These are phyloP conservation scores for Chironomus striatipennis DNA, from an alignment of 1,140 invertebrate genomes.

Conservation along the genomic window DNA sequence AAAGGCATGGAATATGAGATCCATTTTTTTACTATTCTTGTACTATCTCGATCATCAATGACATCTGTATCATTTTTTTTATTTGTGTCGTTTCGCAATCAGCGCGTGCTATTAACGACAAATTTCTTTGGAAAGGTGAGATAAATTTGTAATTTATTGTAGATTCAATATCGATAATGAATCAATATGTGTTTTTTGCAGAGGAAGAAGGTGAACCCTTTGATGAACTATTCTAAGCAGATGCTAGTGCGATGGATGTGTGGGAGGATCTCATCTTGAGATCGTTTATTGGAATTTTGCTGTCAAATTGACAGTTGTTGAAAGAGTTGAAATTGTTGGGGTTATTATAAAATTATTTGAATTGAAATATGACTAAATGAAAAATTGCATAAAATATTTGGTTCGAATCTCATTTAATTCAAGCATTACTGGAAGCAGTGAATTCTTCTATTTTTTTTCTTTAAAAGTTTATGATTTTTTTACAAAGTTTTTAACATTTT, in stretches of 20 bases:
- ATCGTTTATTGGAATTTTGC: not conserved
- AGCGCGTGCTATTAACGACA: not conserved
- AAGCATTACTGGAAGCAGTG: no score
- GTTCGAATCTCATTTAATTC: no score
- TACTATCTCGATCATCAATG: not conserved
- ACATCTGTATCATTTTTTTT: not conserved
- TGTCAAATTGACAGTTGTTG: no score
- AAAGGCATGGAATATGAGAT: not conserved
- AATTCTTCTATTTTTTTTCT: no score
- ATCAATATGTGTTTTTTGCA: no score
- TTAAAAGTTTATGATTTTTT: no score
- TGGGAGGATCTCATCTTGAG: not conserved
- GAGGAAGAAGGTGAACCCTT: slow-evolving; percentile 6
- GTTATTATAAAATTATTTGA: no score
- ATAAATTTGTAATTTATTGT: not conserved
- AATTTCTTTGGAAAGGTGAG: not conserved
- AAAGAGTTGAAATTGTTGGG: no score
- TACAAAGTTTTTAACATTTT: no score
- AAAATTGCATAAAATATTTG: no score
- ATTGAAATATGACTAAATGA: no score
- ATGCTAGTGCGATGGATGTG: not conserved
- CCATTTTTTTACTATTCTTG: no score
- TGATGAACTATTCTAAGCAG: not conserved
- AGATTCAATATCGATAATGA: not conserved
- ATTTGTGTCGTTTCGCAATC: not conserved